Base-by-base conservation (phyloP, 1,140 invertebrate species). In the Listronotus oregonensis region DNA sequence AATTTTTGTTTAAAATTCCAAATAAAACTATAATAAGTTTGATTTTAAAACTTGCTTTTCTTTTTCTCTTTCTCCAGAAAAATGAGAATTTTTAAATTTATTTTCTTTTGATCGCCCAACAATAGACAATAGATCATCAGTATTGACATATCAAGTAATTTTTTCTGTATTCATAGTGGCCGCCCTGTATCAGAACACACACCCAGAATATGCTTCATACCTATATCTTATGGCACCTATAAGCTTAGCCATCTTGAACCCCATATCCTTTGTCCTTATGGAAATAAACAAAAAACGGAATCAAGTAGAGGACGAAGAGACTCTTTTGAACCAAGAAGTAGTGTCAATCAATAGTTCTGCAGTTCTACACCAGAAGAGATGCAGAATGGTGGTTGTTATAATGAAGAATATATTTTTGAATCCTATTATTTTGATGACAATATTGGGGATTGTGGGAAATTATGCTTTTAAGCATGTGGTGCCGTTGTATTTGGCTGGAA, bases 191-290 rank as follows among this genome's bases (percentile, higher is more conserved):
- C 82, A 85, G 69, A 82, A 85, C 59, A 88, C 86, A 5, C 93
- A 97, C 82, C 92, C 94, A 7, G 93, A 96, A 73, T 97, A 93
- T 84, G 84, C 93, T 1, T 85, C 87, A 1, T 98, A 97, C 80
- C 80, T 99, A 7, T 98, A 98, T 78, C 80, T 99, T 8, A 87
- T 97, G 84, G 95, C 95, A 18, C 96, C 96, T 3, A 94, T 98
- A 79, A 96, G 94, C 50, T 79, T 99, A 34, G 89, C 93, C 2
- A 89, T 98, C 65, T 82, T 98, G 14, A 98, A 98, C 81, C 95
- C 96, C 0, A 86, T 98, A 69, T 94, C 93, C 32, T 94, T 97
- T 79, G 81, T 95, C 2, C 79, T 97, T 42, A 86, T 98, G 85
- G 96, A 98, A 82, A 87, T 97, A 34, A 85, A 89, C 27, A 92